Base-by-base conservation (phyloP, 2,797 vertebrate species). In the Amphiprion clarkii region DNA sequence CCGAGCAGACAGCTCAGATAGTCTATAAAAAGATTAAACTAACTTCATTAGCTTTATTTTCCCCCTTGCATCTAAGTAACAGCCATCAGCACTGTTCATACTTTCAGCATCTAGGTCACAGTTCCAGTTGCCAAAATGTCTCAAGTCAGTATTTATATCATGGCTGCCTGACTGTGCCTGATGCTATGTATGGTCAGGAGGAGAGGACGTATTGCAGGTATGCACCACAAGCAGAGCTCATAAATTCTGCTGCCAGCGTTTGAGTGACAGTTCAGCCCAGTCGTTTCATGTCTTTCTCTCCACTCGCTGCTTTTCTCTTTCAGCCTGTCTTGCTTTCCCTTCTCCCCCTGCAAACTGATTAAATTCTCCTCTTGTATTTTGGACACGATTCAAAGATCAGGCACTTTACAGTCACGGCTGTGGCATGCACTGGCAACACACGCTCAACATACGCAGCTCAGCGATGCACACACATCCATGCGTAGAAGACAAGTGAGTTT, bases 111-210 rank as follows among this genome's bases (percentile, higher is more conserved):
- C 88, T 92, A 90, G 82, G 81, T 93, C 89, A 93, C 89, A 79
- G 86, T 56, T 81, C 64, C 51, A 73, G 80, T 85, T 92, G 91
- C 90, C 91, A 93, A 90, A 92, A 88, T 14, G 79, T 91, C 89
- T 91, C 82, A 90, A 36, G 76, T 84, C 81, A 89, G 76, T 92
- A 88, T 94, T 94, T 93, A 91, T 91, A 87, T 88, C 81, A 39
- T 12, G 67, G 78, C 88, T 83, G 85, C 76, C 67, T 78, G 86
- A 87, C 89, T 87, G 86, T 78, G 90, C 60, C 88, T 81, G 76
- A 92, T 82, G 90, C 92, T 94, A 93, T 94, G 92, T 95, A 93
- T 94, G 94, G 94, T 93, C 91, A 93, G 86, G 82, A 71, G 83
- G 59, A 79, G 80, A 88, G 90, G 82, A 88, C 75, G 52, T 71